These are phyloP conservation scores for Hippoglossus hippoglossus DNA, from an alignment of 2,797 vertebrate species.

Conservation along the genomic window DNA sequence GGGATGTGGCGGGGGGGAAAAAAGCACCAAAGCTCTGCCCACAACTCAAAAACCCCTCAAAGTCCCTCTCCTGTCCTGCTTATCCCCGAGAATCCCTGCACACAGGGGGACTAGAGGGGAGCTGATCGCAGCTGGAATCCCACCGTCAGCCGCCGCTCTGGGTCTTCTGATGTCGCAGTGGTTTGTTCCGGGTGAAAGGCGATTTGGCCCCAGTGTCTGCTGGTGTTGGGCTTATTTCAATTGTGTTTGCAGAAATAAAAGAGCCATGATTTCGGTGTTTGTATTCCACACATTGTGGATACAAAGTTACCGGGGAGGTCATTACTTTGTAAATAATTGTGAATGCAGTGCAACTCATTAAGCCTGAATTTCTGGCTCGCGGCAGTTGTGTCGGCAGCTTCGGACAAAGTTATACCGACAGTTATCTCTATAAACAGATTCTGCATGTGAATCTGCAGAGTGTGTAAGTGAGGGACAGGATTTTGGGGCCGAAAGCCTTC, in stretches of 20 bases:
- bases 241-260: conserved; percentile 49
- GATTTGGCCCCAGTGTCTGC: conserved; percentile 58
- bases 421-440: neutral
- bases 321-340: conserved; percentile 6
- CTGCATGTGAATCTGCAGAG: too few species aligned
- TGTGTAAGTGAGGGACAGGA: too few species aligned
- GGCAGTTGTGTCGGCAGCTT: neutral
- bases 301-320: conserved; percentile 15
- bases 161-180: conserved; percentile 51
- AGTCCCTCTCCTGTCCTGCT: conserved; percentile 69
- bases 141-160: conserved; percentile 58
- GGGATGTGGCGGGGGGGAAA: conserved; percentile 68
- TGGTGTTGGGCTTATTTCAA: conserved; percentile 45
- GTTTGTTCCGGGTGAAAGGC: conserved; percentile 64
- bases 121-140: conserved; percentile 76
- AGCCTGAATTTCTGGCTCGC: neutral
- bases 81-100: conserved; percentile 78
- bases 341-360: conserved; percentile 11
- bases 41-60: conserved; percentile 66
- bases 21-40: conserved; percentile 56
- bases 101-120: conserved; percentile 55
- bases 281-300: conserved; percentile 5
- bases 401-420: conserved; percentile 11
- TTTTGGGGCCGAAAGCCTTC: too few species aligned
- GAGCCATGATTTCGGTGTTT: conserved; percentile 32